Evolutionary conservation across 2,113 vertebrate genomes (phyloP), one percentile per base, ranked within the genome.

Genomic region (Formicarius rufipectus): DNA sequence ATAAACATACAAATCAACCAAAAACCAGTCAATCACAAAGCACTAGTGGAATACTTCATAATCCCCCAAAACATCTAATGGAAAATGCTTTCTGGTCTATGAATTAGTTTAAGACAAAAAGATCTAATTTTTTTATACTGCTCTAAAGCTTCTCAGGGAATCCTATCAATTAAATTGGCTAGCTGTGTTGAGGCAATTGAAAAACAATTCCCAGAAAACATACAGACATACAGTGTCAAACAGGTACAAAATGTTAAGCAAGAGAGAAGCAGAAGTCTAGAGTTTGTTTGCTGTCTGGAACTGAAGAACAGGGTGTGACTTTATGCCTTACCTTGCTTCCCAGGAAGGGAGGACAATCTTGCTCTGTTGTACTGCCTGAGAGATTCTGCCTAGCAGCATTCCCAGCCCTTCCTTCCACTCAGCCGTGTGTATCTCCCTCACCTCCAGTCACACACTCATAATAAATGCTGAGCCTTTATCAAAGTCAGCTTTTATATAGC

Each of bases 281-380:
- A 84, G 40, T 33, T 80, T 93, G 60, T 91, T 95, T 96, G 84
- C 87, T 79, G 49, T 79, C 91, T 93, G 82, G 72, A 90, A 76
- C 39, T 62, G 39, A 90, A 91, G 78, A 64, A 68, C 44, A 67
- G 87, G 49, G 79, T 73, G 40, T 47, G 62, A 94, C 62, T 82
- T 64, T 14, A 76, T 63, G 81, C 82, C 40, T 64, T 93, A 42
- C 24, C 39, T 75, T 79, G 64, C 47, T 91, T 86, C 72, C 72
- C 63, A 15, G 47, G 53, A 33, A 62, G 39, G 49, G 71, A 87
- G 37, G 39, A 90, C 69, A 94, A 39, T 55, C n/a, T 31, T 53
- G 47, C 5, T 64, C 55, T 60, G 27, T 31, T 60, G 27, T 31
- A 49, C 0, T 55, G 44, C 14, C 73, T 52, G 55, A 22, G 9